These are phyloP conservation scores for Pomatostomus ruficeps DNA, from an alignment of 2,113 vertebrate species.

Conservation along the genomic window DNA sequence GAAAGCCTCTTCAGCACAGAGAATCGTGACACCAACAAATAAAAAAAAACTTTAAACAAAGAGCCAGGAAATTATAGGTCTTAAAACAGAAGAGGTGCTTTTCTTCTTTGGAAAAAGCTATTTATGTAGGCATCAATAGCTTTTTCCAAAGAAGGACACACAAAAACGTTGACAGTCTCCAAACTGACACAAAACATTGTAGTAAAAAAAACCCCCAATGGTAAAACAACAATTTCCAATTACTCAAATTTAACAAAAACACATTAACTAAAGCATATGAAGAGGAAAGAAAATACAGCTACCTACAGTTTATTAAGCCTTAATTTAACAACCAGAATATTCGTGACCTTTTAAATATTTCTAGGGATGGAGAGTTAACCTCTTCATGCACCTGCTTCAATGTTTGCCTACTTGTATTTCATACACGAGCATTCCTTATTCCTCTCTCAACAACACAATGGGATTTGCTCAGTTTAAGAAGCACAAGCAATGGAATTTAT, in stretches of 20 bases:
- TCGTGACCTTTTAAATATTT: background rate
- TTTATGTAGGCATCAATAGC: background rate
- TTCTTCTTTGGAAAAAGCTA: too few species aligned
- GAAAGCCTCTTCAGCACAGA: background rate
- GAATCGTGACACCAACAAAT: background rate
- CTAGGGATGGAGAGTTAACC: background rate
- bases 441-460: background rate
- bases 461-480: background rate
- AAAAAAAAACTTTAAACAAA: background rate
- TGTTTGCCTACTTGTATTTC: rapidly evolving
- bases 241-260: background rate
- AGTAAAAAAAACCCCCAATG: background rate
- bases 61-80: background rate
- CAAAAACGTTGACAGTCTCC: background rate
- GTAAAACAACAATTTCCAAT: background rate
- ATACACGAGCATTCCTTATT: background rate
- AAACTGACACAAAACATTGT: background rate
- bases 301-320: background rate
- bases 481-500: background rate
- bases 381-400: background rate
- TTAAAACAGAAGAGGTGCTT: background rate
- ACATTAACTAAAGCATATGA: background rate
- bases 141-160: background rate
- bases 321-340: background rate
- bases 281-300: background rate